These are phyloP conservation scores for Iselma pallidipennis DNA, from an alignment of 2,888 invertebrate genomes.

Conservation along the genomic window DNA sequence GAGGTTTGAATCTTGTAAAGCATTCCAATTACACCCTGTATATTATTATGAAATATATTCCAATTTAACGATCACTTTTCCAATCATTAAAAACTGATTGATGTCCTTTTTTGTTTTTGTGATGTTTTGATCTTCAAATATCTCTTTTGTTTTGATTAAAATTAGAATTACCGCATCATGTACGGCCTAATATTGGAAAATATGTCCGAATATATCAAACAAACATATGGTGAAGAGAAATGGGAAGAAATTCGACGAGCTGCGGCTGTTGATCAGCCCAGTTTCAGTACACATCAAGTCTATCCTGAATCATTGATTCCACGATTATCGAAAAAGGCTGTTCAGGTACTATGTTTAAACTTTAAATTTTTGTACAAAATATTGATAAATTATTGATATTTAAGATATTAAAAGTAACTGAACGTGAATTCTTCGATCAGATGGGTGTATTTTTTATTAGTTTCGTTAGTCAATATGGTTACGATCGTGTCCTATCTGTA, in stretches of 20 bases:
- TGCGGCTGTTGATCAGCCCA: conserved; percentile 85
- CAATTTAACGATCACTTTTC: not conserved
- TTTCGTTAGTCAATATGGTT: conserved; percentile 93
- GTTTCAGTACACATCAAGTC: conserved; percentile 89
- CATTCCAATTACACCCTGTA: too few relatives aligned
- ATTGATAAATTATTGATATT: conserved; percentile 20
- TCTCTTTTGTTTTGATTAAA: not conserved
- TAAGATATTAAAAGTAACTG: conserved; percentile 84
- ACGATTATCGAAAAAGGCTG: conserved; percentile 81
- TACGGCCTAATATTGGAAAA: conserved; percentile 95
- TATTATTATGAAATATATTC: too few relatives aligned
- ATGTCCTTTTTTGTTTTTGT: not conserved
- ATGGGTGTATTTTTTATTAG: conserved; percentile 94
- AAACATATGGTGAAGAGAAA: conserved; percentile 90
- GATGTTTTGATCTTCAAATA: not conserved
- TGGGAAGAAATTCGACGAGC: conserved; percentile 90
- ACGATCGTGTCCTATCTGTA: conserved; percentile 88
- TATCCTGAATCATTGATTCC: conserved; percentile 90
- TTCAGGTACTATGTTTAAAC: conserved; percentile 64
- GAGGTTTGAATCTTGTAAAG: too few relatives aligned
- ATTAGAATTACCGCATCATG: conserved; percentile 63
- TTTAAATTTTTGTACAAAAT: not conserved
- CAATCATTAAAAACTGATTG: not conserved
- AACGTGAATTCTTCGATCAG: conserved; percentile 89
- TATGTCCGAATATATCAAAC: conserved; percentile 88